Percentiles rank a stretch among this genome's conserved stretches.
Evolutionary conservation across 2,888 invertebrate species (phyloP).

Genomic region (Drosophila melanosoma): DNA sequence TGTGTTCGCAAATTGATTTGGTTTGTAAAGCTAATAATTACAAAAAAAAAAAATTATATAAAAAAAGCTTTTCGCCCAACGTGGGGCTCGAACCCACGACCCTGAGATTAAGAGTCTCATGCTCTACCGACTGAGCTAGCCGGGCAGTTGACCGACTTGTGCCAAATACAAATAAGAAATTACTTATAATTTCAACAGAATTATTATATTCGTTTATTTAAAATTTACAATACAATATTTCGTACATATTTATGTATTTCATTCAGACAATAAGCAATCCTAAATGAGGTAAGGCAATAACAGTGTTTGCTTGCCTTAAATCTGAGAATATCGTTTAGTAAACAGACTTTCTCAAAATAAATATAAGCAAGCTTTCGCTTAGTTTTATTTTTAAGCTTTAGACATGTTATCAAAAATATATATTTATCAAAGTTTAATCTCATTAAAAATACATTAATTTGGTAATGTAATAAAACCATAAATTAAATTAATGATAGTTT

Average conservation of each 20-base stretch:
- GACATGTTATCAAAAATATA: not conserved
- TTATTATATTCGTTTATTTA: not conserved
- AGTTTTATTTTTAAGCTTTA: not conserved
- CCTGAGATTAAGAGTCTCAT: constrained; percentile 81
- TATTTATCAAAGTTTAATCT: not conserved
- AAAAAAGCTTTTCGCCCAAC: constrained; percentile 58
- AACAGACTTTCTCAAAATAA: not conserved
- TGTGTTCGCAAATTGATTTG: not conserved
- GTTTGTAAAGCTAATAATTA: not conserved
- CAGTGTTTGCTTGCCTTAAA: not conserved
- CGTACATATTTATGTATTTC: not conserved
- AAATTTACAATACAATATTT: not conserved
- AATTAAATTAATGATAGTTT: not conserved
- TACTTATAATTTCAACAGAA: not conserved
- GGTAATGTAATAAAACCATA: not conserved
- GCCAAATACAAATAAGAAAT: not conserved
- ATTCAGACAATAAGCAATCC: not conserved
- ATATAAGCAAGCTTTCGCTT: constrained; percentile 13
- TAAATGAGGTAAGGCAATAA: not conserved
- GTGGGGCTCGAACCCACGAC: constrained; percentile 79
- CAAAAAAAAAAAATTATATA: not conserved
- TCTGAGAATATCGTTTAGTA: not conserved
- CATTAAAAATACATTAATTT: not conserved
- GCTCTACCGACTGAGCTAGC: constrained; percentile 80
- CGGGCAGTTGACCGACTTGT: constrained; percentile 40